phyloP scores from a whole-genome alignment of 2,797 vertebrate genomes.

The Syngnathus acus region DNA sequence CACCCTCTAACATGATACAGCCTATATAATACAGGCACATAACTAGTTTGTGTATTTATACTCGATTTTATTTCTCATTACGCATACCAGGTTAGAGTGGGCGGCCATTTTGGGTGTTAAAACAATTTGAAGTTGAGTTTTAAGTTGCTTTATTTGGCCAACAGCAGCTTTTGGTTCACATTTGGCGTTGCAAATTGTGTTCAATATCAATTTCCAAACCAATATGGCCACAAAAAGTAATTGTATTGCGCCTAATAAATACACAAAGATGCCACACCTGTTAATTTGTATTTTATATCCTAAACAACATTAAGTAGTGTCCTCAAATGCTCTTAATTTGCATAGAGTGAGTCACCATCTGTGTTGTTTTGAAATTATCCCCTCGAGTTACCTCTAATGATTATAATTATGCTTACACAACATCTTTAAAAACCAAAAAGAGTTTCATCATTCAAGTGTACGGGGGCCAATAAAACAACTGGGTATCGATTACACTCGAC shows the following conservation, averaged over 20 bases:
- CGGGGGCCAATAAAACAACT: background rate
- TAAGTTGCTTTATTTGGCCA: background rate
- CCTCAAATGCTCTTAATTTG: conserved; percentile 1
- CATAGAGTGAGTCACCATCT: conserved; percentile 5
- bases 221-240: background rate
- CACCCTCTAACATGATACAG: background rate
- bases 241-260: background rate
- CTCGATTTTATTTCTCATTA: background rate
- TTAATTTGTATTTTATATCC: background rate
- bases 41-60: background rate
- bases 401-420: background rate
- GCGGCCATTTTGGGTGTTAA: background rate
- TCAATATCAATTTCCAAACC: background rate
- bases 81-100: background rate
- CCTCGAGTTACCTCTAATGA: background rate
- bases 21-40: no score
- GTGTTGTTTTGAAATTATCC: background rate
- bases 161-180: background rate
- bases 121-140: background rate
- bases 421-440: background rate
- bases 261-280: background rate
- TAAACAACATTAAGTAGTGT: background rate
- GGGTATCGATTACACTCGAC: background rate
- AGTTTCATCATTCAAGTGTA: background rate
- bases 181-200: background rate